These are phyloP conservation scores for Bucorvus abyssinicus DNA, from an alignment of 2,797 vertebrate genomes.

Conservation along the genomic window DNA sequence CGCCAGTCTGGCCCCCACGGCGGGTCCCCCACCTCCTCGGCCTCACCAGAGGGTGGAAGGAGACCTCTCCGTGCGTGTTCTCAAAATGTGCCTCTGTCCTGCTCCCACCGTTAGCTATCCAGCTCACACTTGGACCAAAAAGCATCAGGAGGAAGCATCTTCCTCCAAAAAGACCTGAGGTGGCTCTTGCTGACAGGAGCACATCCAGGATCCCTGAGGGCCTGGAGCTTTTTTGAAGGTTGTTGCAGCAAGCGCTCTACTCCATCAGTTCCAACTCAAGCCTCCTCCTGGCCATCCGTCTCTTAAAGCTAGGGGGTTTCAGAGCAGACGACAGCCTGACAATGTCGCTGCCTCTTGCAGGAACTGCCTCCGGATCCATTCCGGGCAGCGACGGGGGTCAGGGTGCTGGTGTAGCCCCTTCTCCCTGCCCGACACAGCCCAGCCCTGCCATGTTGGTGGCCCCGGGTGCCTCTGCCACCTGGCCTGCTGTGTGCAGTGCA, in stretches of 20 bases:
- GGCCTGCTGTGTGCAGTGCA: not conserved
- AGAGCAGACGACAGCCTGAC: not conserved
- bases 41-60: not conserved
- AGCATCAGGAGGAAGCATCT: not conserved
- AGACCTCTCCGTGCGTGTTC: rapidly evolving
- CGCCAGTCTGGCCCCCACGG: rapidly evolving
- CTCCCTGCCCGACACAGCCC: not conserved
- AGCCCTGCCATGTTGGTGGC: rapidly evolving
- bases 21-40: rapidly evolving
- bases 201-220: not conserved
- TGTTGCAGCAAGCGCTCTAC: rapidly evolving
- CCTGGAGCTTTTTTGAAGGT: not conserved
- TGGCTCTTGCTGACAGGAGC: not conserved
- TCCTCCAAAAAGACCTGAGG: not conserved
- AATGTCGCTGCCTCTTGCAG: rapidly evolving
- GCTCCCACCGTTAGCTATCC: rapidly evolving
- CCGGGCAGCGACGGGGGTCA: rapidly evolving
- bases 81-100: no score
- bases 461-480: rapidly evolving
- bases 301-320: not conserved
- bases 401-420: rapidly evolving
- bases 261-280: not conserved
- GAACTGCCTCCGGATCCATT: not conserved
- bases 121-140: not conserved
- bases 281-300: rapidly evolving